phyloP scores from a whole-genome alignment of 2,888 invertebrate species.

The Hydriomena furcata region DNA sequence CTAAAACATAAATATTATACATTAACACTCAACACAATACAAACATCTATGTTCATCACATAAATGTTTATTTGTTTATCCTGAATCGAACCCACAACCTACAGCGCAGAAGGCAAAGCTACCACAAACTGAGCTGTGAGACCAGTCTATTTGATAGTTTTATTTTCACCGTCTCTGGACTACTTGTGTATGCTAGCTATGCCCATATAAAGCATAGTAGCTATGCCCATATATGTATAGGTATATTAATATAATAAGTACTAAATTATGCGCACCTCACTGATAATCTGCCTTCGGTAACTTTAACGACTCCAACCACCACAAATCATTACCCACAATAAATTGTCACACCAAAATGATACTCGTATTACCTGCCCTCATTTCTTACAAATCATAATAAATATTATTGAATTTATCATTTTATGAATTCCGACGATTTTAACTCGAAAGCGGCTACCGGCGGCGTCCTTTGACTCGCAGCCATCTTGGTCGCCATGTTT shows the following conservation, averaged over 20 bases:
- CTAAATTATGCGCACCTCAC: not conserved
- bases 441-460: constrained; percentile 67
- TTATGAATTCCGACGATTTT: constrained; percentile 67
- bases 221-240: no score
- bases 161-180: no score
- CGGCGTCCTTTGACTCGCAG: constrained; percentile 70
- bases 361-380: constrained; percentile 53
- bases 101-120: no score
- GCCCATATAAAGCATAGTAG: no score
- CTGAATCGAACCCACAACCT: no score
- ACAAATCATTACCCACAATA: constrained; percentile 22
- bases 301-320: constrained; percentile 3
- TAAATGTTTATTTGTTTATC: no score
- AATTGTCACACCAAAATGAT: constrained; percentile 51
- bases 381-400: constrained; percentile 62
- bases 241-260: not conserved
- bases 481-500: constrained; percentile 76
- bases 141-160: no score
- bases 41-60: no score
- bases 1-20: no score
- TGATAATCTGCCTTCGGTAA: constrained; percentile 8
- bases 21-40: no score
- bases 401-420: constrained; percentile 82
- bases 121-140: no score
- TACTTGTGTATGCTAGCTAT: no score